A percentile compares a stretch with the other conserved stretches of the same genome.
These are phyloP conservation scores for Brachionus rubens DNA, from an alignment of 1,140 invertebrate species.

Conservation along the genomic window DNA sequence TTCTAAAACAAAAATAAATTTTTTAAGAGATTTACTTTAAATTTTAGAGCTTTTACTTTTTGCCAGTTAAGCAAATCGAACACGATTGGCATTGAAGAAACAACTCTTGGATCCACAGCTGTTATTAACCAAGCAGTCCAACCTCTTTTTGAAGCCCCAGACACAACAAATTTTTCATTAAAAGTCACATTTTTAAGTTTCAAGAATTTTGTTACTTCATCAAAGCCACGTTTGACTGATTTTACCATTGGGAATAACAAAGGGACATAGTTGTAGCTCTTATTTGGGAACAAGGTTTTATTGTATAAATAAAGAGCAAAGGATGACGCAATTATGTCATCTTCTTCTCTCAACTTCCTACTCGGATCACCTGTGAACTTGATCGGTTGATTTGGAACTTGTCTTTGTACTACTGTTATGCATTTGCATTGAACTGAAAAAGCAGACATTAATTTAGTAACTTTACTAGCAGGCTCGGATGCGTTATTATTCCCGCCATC, in stretches of 20 bases:
- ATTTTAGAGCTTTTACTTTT: background rate
- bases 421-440: background rate
- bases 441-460: background rate
- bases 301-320: background rate
- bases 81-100: background rate
- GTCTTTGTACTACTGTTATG: background rate
- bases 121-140: background rate
- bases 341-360: background rate
- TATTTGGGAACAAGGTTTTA: background rate
- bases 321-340: background rate
- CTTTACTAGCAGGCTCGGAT: background rate
- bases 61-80: background rate
- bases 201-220: background rate
- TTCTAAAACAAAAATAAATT: background rate
- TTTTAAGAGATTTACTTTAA: background rate
- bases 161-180: background rate
- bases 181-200: background rate
- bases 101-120: background rate
- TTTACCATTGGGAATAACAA: background rate
- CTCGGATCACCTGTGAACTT: background rate
- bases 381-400: background rate
- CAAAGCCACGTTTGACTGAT: background rate
- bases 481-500: background rate
- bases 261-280: background rate
- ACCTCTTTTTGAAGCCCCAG: background rate